A percentile compares a stretch with the other conserved stretches of the same genome.
Evolutionary conservation across 2,113 vertebrate genomes (phyloP).

Genomic region (Emydura subglobosa): DNA sequence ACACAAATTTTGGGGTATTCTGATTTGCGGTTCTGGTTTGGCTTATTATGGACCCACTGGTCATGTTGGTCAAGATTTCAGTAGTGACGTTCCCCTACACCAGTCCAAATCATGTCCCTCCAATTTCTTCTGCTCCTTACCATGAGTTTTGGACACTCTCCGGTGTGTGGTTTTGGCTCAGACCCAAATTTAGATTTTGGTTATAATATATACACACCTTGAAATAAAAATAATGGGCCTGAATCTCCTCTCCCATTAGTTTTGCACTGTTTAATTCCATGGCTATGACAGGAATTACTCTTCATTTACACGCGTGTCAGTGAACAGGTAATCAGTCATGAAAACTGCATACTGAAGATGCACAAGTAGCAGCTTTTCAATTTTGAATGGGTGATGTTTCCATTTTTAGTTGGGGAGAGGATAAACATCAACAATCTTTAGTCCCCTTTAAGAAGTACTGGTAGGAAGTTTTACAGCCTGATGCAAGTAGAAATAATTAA

Average conservation of each 20-base stretch:
- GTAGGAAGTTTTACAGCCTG: background rate
- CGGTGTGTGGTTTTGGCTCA: background rate
- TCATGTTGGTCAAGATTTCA: background rate
- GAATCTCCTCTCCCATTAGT: background rate
- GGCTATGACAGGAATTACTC: background rate
- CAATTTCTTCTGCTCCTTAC: background rate
- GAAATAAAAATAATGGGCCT: background rate
- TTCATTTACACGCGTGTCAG: background rate
- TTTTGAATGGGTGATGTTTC: background rate
- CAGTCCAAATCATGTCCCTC: background rate
- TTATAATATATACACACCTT: background rate
- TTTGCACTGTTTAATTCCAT: background rate
- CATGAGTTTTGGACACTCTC: background rate
- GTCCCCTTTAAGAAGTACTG: background rate
- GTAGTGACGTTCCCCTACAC: background rate
- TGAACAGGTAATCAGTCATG: conserved; percentile 4
- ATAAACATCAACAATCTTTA: background rate
- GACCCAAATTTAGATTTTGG: background rate
- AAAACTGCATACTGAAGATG: background rate
- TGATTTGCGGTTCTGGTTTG: background rate
- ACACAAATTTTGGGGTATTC: background rate
- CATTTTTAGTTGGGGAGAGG: background rate
- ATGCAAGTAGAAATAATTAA: conserved; percentile 47
- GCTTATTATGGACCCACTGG: background rate
- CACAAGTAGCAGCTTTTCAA: background rate